phyloP scores from a whole-genome alignment of 2,888 invertebrate genomes.

The Vesta saturnalis region DNA sequence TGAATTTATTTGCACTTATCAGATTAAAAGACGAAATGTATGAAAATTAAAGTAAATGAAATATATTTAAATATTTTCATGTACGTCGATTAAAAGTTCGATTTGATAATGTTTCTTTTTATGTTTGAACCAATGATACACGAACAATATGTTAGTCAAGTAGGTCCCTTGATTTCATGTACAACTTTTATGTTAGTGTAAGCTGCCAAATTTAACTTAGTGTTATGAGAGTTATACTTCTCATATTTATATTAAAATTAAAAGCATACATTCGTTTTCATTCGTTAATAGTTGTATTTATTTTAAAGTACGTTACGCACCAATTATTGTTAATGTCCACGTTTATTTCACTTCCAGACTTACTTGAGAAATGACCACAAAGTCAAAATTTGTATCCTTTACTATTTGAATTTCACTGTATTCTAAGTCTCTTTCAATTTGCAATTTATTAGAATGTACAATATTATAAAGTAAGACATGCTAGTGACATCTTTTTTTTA shows the following conservation, averaged over 20 bases:
- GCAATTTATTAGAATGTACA: no score
- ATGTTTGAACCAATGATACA: neutral
- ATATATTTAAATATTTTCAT: neutral
- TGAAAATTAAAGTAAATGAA: neutral
- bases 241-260: constrained; percentile 7
- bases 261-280: neutral
- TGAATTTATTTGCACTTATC: neutral
- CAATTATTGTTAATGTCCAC: neutral
- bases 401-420: no score
- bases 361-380: neutral
- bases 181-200: neutral
- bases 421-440: no score
- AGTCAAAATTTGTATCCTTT: neutral
- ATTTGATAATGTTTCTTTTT: neutral
- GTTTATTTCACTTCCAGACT: neutral
- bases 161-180: neutral
- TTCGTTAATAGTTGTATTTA: neutral
- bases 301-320: neutral
- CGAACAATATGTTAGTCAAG: constrained; percentile 3
- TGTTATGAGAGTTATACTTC: neutral
- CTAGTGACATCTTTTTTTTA: no score
- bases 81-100: neutral
- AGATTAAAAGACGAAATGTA: neutral
- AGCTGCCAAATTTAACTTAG: neutral
- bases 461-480: no score